phyloP scores from a whole-genome alignment of 2,113 vertebrate genomes.

The Mus spicilegus region DNA sequence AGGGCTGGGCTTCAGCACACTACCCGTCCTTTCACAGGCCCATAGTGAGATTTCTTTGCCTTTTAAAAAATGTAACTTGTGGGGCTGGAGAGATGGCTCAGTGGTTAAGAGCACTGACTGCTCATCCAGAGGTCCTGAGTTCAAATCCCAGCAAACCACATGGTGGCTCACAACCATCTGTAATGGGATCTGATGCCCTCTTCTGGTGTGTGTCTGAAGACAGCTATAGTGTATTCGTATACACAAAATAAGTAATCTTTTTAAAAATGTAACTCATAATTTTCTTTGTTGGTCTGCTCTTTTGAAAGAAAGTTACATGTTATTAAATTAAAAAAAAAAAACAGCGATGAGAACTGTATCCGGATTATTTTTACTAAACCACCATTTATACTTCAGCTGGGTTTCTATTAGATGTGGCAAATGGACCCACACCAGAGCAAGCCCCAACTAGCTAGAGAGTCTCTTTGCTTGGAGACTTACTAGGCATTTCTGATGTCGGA shows the following conservation, averaged over 20 bases:
- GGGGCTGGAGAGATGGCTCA: too few relatives aligned
- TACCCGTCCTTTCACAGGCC: not conserved
- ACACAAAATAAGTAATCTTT: too few relatives aligned
- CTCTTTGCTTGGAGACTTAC: not conserved
- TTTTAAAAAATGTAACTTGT: not conserved
- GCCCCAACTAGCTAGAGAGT: rapidly evolving
- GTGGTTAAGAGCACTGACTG: too few relatives aligned
- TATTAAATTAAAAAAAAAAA: not conserved
- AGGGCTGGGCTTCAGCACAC: rapidly evolving
- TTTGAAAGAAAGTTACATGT: not conserved
- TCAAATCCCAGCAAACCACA: too few relatives aligned
- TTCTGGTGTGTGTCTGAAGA: too few relatives aligned
- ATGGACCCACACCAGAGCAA: not conserved
- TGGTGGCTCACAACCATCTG: too few relatives aligned
- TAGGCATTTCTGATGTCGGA: conserved; percentile 5
- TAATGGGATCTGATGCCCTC: too few relatives aligned
- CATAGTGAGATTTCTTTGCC: not conserved
- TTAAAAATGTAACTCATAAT: not conserved
- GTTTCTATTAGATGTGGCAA: not conserved
- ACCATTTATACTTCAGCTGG: not conserved
- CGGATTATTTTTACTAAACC: not conserved
- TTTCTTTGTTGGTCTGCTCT: not conserved
- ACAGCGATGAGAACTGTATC: not conserved
- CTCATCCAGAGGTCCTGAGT: too few relatives aligned
- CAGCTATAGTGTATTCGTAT: too few relatives aligned